Evolutionary conservation across 2,113 vertebrate species (phyloP).

Genomic region (Ophiodon elongatus): DNA sequence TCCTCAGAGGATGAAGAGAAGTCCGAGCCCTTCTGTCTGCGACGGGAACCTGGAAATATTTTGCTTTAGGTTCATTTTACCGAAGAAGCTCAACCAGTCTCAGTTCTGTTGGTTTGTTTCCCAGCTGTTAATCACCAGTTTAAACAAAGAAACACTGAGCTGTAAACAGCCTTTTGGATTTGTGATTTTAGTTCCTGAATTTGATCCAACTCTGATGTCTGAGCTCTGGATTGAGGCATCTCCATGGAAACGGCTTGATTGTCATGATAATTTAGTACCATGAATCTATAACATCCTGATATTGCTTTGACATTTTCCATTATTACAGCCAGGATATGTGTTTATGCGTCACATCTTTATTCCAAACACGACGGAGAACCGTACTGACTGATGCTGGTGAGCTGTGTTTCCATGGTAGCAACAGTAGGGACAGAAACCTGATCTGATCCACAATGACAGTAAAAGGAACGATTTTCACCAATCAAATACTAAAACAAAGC

Average conservation of each 20-base stretch:
- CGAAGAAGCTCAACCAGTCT: not conserved
- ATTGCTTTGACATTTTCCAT: too few relatives aligned
- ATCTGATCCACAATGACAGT: not conserved
- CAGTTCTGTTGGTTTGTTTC: too few relatives aligned
- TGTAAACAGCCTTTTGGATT: not conserved
- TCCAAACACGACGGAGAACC: not conserved
- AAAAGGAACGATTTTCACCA: not conserved
- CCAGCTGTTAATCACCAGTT: not conserved
- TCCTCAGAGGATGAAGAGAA: slow-evolving; percentile 96
- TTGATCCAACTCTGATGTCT: not conserved
- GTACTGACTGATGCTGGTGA: not conserved
- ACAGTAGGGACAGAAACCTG: slow-evolving; percentile 31
- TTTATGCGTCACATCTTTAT: not conserved
- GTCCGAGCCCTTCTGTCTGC: slow-evolving; percentile 91
- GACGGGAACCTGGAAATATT: slow-evolving; percentile 84
- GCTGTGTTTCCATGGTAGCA: slow-evolving; percentile 30
- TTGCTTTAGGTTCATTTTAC: not conserved
- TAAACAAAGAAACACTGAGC: not conserved
- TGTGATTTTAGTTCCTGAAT: not conserved
- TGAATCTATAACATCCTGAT: not conserved
- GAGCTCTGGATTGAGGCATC: not conserved
- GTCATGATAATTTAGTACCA: too few relatives aligned
- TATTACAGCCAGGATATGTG: not conserved
- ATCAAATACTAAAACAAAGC: not conserved
- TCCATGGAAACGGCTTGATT: not conserved